Conservation (phyloP, 2,797 vertebrate genomes). For the Sebastes flavidus region DNA sequence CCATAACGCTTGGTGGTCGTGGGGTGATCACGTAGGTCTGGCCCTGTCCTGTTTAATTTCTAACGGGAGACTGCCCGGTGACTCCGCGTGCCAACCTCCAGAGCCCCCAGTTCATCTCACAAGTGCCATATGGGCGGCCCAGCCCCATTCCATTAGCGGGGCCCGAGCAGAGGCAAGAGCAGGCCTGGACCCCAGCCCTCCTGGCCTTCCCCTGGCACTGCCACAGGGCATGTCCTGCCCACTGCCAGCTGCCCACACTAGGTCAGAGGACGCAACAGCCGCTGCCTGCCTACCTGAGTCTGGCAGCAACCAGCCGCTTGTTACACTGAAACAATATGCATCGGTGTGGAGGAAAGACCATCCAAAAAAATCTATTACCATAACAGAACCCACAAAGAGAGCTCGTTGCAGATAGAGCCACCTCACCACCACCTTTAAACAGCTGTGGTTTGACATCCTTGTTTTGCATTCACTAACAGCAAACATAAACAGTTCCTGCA, state of each 20-base stretch:
- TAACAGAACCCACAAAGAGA: not conserved
- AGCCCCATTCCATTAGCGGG: slow-evolving; percentile 95
- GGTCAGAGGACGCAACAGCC: slow-evolving; percentile 70
- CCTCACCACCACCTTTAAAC: not conserved
- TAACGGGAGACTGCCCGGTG: slow-evolving; percentile 79
- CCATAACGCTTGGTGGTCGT: slow-evolving; percentile 62
- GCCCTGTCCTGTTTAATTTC: slow-evolving; percentile 82
- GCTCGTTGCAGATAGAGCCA: not conserved
- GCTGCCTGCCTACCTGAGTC: slow-evolving; percentile 64
- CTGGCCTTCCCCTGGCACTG: slow-evolving; percentile 81
- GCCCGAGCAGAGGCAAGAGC: slow-evolving; percentile 77
- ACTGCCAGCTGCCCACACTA: slow-evolving; percentile 82
- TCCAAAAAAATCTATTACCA: not conserved
- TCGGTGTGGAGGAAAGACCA: slow-evolving; percentile 17
- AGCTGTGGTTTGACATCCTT: not conserved
- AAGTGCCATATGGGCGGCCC: slow-evolving; percentile 92
- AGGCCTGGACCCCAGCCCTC: slow-evolving; percentile 73
- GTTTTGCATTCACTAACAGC: not conserved
- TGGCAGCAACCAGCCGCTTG: slow-evolving; percentile 48
- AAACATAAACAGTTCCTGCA: not conserved
- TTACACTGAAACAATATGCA: slow-evolving; percentile 15
- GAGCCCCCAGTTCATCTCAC: slow-evolving; percentile 72
- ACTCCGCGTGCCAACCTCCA: slow-evolving; percentile 75
- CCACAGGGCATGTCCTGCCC: slow-evolving; percentile 85
- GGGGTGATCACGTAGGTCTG: slow-evolving; percentile 66